Base-by-base conservation (phyloP, 1,140 invertebrate species). In the Formica selysi region DNA sequence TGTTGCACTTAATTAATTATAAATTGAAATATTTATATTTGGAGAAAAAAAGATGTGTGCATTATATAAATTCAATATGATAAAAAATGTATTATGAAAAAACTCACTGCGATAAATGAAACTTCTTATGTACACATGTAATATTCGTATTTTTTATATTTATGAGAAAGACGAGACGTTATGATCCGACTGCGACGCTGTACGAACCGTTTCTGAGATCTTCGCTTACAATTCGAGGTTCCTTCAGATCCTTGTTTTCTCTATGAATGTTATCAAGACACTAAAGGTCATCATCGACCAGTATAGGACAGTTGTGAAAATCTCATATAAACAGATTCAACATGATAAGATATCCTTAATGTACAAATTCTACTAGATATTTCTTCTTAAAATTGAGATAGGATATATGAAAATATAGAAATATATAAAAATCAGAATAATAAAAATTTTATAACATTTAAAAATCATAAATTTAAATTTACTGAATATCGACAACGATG, bases 231-330 rank as follows among this genome's bases (percentile, higher is more conserved):
- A 61, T 57, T 51, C 13, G 16, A 81, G 48, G 10, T 48, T 22
- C 26, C 19, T 44, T n/a, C 22, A 8, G n/a, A 13, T 62, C 59
- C 51, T 71, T 86, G 44, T 85, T 80, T 79, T 41, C 64, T 62
- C 61, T 65, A 68, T 22, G 67, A 51, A 32, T 68, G 89, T 90
- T 90, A 76, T 57, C n/a, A 57, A 85, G 36, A 44, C 10, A 68
- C 62, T 80, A 86, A 88, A 86, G 74, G 84, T 73, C 84, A 61
- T 4, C 38, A 29, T 6, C 41, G 61, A 57, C 16, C 10, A 62
- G 10, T 19, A 22, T 38, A 74, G 13, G 11, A n/a, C 61, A 70
- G 41, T 62, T 80, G 59, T 78, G 32, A 32, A 51, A 36, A 22
- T 36, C 29, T 57, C 26, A 0, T 7, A 0, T 22, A 57, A 59